Evolutionary conservation across 2,113 vertebrate species (phyloP), one percentile per base, ranked within the genome.

Genomic region (Paedocypris sp.): DNA sequence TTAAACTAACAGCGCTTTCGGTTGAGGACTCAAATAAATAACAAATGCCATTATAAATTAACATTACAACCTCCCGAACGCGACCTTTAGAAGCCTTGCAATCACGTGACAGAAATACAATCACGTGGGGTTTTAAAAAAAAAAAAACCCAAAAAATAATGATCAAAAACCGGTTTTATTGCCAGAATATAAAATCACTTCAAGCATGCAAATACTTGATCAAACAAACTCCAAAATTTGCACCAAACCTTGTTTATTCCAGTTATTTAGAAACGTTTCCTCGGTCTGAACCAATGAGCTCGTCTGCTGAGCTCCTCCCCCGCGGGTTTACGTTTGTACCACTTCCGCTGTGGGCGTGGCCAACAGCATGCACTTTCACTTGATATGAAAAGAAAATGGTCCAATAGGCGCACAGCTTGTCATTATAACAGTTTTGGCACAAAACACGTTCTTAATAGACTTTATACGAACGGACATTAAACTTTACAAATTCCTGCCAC

Each of bases 271-370:
- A 19, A 16, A 19, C 52, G n/a, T 48, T 54, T 26, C n/a, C 31
- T 5, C 7, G 12, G 5, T 32, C 25, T 6, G 18, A 35, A 2
- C 48, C 48, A 33, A 51, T 41, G 23, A 19, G 5, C 6, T 11
- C 4, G 4, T 8, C 3, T n/a, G 12, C 18, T 35, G 9, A 48
- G 5, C 32, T 31, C 29, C 51, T 39, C 12, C 20, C 46, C 1
- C 3, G 31, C 15, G 3, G 23, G 18, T 16, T 35, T 33, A 63
- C 58, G 53, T 6, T 33, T 56, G 50, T 64, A 39, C 28, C 10
- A 70, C 71, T 80, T 81, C 77, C 78, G 60, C 67, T 41, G 1
- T 73, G 65, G 75, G 77, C 64, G 75, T 66, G 28, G 71, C 54
- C n/a, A 38, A 3, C n/a, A n/a, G n/a, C n/a, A n/a, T n/a, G n/a